These are phyloP conservation scores for Strigamia crassipes DNA, from an alignment of 2,888 invertebrate genomes.

Conservation along the genomic window DNA sequence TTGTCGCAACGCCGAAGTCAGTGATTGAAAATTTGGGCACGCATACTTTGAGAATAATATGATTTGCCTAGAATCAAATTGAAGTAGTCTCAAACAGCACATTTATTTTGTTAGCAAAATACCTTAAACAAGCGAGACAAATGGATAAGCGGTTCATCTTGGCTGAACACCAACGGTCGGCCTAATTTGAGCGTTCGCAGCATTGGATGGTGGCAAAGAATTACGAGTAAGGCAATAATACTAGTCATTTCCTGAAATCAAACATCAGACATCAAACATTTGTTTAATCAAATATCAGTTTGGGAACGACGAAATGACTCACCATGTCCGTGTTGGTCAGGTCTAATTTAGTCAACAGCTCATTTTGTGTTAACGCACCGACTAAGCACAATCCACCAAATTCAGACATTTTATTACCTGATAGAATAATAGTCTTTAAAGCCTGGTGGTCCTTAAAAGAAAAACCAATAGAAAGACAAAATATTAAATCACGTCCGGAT, in stretches of 20 bases:
- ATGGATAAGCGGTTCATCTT: constrained; percentile 3
- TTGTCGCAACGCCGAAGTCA: constrained; percentile 17
- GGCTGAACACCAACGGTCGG: constrained; percentile 10
- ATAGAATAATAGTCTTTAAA: not conserved
- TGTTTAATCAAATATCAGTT: too few relatives aligned
- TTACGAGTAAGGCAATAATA: not conserved
- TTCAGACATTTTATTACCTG: not conserved
- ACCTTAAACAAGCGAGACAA: not conserved
- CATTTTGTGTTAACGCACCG: not conserved
- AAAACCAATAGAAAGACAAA: not conserved
- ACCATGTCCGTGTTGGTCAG: not conserved
- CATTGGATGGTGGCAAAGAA: not conserved
- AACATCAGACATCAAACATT: not conserved
- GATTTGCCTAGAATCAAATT: not conserved
- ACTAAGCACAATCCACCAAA: not conserved
- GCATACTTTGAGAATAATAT: not conserved
- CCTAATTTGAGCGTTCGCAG: not conserved
- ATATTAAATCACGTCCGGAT: too few relatives aligned
- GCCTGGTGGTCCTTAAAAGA: not conserved
- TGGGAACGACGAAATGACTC: not conserved
- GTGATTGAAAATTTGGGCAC: constrained; percentile 32
- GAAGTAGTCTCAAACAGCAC: too few relatives aligned
- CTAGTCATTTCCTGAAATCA: not conserved
- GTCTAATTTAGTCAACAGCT: not conserved
- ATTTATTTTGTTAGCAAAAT: not conserved